phyloP scores from a whole-genome alignment of 2,797 vertebrate genomes.

The Pseudochirops corinnae region DNA sequence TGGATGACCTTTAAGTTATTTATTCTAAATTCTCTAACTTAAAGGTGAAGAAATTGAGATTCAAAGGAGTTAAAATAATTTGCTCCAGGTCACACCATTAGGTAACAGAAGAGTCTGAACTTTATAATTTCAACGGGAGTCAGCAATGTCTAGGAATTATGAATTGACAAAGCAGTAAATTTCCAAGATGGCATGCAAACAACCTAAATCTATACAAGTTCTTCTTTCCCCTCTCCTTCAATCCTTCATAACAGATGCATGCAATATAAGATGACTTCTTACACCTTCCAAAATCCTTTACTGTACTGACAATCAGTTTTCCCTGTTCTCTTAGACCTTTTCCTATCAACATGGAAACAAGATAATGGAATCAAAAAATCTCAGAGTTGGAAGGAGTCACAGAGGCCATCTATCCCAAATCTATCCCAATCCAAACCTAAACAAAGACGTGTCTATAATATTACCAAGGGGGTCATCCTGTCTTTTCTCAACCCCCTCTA shows the following conservation, averaged over 20 bases:
- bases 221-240: background rate
- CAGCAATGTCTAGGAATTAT: background rate
- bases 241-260: conserved; percentile 16
- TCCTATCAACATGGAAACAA: conserved; percentile 46
- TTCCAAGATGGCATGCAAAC: conserved; percentile 1
- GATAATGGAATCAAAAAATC: conserved; percentile 4
- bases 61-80: background rate
- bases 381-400: background rate
- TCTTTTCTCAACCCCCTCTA: background rate
- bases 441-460: background rate
- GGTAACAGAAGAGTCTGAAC: background rate
- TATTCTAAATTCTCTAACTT: conserved; percentile 14
- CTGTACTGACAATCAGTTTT: conserved; percentile 18
- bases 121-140: conserved; percentile 22
- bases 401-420: background rate
- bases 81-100: background rate
- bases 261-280: background rate
- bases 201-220: background rate
- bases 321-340: conserved; percentile 48
- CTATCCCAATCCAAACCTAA: background rate
- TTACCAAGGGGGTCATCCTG: background rate
- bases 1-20: background rate
- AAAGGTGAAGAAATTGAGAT: conserved; percentile 50
- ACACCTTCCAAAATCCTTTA: conserved; percentile 43
- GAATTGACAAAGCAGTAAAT: background rate